phyloP scores from a whole-genome alignment of 2,113 vertebrate species.

The Microtus montanus region DNA sequence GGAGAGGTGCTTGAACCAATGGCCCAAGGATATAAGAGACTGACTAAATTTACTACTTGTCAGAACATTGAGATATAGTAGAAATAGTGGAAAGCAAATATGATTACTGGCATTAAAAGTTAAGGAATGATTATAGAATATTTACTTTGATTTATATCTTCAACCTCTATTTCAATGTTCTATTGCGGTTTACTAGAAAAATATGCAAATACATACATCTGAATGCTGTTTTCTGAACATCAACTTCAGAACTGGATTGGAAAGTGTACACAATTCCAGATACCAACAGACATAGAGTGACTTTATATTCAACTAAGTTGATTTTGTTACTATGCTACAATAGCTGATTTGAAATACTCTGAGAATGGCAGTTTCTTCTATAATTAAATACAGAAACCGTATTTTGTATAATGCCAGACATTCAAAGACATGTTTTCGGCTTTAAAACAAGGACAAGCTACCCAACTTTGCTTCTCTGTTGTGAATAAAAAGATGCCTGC shows the following conservation, averaged over 20 bases:
- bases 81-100: neutral
- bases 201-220: neutral
- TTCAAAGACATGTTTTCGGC: neutral
- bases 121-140: neutral
- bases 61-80: constrained; percentile 14
- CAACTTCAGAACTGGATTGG: neutral
- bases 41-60: neutral
- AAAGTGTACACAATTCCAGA: neutral
- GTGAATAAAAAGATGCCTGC: neutral
- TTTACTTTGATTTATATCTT: constrained; percentile 7
- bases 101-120: constrained; percentile 10
- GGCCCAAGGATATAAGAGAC: neutral
- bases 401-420: neutral
- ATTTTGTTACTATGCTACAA: neutral
- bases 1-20: neutral
- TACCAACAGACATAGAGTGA: neutral
- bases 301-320: neutral
- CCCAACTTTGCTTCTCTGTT: neutral
- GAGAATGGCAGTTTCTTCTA: neutral
- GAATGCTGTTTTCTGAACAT: neutral
- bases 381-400: neutral
- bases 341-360: neutral
- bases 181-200: neutral
- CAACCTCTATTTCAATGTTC: neutral
- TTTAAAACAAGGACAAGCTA: neutral